Conservation (phyloP, 1,140 invertebrate genomes). For the Heliconius eleuchia region DNA sequence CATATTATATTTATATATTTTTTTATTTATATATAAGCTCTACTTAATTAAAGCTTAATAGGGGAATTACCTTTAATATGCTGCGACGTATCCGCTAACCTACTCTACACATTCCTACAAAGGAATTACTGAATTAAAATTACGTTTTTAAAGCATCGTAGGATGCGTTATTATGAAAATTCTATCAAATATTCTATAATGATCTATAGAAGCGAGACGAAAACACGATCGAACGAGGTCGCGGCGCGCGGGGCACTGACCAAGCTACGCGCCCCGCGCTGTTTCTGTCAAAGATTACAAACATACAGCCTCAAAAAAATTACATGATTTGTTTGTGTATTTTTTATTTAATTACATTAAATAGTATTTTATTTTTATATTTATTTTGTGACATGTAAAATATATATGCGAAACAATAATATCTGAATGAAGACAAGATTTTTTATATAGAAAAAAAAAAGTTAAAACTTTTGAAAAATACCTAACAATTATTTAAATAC, state of each 20-base stretch:
- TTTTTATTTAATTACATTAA: too few relatives aligned
- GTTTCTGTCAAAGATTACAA: conserved; percentile 53
- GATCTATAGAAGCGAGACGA: background rate
- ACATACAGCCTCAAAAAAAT: conserved; percentile 41
- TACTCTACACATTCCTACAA: conserved; percentile 26
- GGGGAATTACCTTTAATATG: conserved; percentile 19
- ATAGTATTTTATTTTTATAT: too few relatives aligned
- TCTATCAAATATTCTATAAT: conserved; percentile 22
- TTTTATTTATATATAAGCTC: background rate
- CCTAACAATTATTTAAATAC: too few relatives aligned
- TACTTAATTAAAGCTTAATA: background rate
- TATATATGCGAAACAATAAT: too few relatives aligned
- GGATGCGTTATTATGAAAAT: background rate
- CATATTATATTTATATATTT: background rate
- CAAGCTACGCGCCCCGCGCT: conserved; percentile 60
- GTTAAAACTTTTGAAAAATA: too few relatives aligned
- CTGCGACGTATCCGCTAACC: conserved; percentile 12
- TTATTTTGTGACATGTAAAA: too few relatives aligned
- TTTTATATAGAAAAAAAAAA: too few relatives aligned
- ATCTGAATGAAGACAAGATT: too few relatives aligned
- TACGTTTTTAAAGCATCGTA: conserved; percentile 25
- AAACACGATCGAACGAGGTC: conserved; percentile 42
- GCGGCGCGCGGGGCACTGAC: conserved; percentile 73
- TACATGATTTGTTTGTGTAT: too few relatives aligned
- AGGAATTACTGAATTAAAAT: background rate